Percentiles rank a stretch among this genome's conserved stretches.
Conservation (phyloP, 1,140 invertebrate genomes). For the Psilanteris sp. region DNA sequence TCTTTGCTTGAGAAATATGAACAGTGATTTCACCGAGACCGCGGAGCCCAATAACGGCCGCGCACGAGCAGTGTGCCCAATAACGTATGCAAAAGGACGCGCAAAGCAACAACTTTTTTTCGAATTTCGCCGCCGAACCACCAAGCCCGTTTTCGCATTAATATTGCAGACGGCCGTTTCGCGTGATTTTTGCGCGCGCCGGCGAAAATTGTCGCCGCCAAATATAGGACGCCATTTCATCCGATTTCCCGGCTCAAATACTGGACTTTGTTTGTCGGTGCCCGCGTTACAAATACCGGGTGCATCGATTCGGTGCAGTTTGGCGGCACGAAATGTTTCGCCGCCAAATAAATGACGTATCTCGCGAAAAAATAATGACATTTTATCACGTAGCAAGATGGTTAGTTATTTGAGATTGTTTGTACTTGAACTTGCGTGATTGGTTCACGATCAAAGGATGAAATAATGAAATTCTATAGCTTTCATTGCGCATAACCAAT, state of each 20-base stretch:
- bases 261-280: neutral
- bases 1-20: slow-evolving; percentile 53
- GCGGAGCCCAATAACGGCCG: slow-evolving; percentile 41
- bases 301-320: neutral
- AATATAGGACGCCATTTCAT: neutral
- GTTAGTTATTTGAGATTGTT: too few relatives aligned
- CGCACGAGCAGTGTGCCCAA: slow-evolving; percentile 19
- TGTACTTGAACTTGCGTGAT: too few relatives aligned
- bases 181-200: slow-evolving; percentile 2
- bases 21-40: slow-evolving; percentile 48
- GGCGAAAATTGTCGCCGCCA: neutral
- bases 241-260: neutral
- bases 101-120: too few relatives aligned
- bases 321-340: too few relatives aligned
- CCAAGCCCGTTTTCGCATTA: too few relatives aligned
- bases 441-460: too few relatives aligned
- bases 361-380: too few relatives aligned
- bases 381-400: too few relatives aligned
- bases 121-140: too few relatives aligned
- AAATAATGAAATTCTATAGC: too few relatives aligned
- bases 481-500: too few relatives aligned
- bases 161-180: slow-evolving; percentile 33
- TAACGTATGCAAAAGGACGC: slow-evolving; percentile 41
- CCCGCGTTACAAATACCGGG: neutral
- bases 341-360: too few relatives aligned